Conservation (phyloP, 2,888 invertebrate species). For the Heliconius cydno region DNA sequence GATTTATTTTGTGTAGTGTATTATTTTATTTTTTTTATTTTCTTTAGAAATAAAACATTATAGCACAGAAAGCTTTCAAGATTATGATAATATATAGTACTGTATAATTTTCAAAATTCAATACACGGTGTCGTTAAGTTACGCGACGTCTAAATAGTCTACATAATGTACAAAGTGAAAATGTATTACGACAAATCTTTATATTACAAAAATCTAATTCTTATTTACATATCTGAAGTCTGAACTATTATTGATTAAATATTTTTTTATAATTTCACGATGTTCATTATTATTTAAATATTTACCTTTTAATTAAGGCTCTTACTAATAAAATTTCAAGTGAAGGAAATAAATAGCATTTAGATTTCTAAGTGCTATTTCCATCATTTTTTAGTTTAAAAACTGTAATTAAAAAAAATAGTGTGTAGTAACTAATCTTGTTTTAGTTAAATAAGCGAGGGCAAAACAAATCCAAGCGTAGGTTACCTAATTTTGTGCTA, state of each 20-base stretch:
- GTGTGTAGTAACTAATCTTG: not conserved
- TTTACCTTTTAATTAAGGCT: not conserved
- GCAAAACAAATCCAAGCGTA: not conserved
- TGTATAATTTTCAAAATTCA: not conserved
- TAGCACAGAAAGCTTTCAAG: too few species aligned
- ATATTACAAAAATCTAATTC: too few species aligned
- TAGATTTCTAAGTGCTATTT: too few species aligned
- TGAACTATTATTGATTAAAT: too few species aligned
- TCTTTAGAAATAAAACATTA: not conserved
- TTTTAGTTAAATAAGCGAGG: slow-evolving; percentile 4
- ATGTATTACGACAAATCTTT: too few species aligned
- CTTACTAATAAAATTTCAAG: not conserved
- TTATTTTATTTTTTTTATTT: not conserved
- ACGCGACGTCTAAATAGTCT: not conserved
- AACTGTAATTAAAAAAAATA: not conserved
- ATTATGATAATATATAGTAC: too few species aligned
- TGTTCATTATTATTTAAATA: not conserved
- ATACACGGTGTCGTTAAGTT: not conserved
- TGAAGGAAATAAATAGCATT: not conserved
- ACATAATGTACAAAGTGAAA: not conserved
- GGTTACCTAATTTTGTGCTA: slow-evolving; percentile 13
- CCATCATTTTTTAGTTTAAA: not conserved
- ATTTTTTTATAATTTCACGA: too few species aligned
- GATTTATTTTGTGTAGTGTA: slow-evolving; percentile 14
- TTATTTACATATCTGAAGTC: not conserved